These are phyloP conservation scores for Coracias cyanogaster DNA, from an alignment of 2,797 vertebrate genomes.

Conservation along the genomic window DNA sequence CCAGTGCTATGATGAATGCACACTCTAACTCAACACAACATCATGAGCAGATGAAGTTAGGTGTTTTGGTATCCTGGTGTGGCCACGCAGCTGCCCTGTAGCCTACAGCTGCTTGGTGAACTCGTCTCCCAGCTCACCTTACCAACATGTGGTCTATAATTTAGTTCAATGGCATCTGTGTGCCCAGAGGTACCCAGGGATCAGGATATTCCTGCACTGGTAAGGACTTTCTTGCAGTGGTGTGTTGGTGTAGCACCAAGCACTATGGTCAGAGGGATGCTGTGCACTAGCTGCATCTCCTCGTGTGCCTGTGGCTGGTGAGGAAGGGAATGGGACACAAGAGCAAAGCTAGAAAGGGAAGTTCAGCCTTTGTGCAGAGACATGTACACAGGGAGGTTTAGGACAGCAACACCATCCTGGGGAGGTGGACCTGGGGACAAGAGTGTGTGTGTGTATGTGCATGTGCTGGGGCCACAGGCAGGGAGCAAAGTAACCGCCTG, in stretches of 20 bases:
- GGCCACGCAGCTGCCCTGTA: background rate
- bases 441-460: background rate
- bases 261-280: background rate
- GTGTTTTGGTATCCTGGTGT: background rate
- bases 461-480: background rate
- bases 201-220: too few relatives aligned
- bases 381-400: fast-evolving
- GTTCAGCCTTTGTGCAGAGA: background rate
- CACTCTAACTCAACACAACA: background rate
- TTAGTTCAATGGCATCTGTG: background rate
- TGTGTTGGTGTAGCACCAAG: background rate
- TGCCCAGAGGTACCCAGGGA: background rate
- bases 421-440: background rate
- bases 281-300: background rate
- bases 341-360: background rate
- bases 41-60: background rate
- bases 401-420: background rate
- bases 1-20: fast-evolving
- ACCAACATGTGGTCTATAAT: background rate
- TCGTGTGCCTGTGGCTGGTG: fast-evolving
- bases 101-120: background rate
- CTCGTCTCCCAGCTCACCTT: background rate
- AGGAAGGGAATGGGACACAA: background rate
- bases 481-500: background rate
- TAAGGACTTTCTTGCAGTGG: background rate